phyloP scores from a whole-genome alignment of 1,140 invertebrate species.

The Lordiphosa mommai region DNA sequence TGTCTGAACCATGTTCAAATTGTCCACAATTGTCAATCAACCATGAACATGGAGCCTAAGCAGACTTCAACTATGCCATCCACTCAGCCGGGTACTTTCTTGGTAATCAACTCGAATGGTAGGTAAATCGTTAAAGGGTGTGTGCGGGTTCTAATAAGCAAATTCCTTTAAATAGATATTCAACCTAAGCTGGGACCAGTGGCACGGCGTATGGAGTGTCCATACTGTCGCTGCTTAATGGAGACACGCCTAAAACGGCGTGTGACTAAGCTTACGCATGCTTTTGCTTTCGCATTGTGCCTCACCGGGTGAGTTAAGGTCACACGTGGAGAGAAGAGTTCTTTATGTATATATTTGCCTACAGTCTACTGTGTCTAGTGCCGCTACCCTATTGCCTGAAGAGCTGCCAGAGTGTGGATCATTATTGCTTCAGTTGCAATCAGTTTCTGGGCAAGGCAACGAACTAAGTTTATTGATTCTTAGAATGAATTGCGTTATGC shows the following conservation, averaged over 20 bases:
- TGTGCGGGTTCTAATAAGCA: not conserved
- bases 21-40: not conserved
- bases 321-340: not conserved
- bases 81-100: not conserved
- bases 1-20: no score
- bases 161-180: not conserved
- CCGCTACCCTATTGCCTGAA: constrained; percentile 84
- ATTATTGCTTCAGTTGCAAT: constrained; percentile 84
- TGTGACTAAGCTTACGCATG: constrained; percentile 30
- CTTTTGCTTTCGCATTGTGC: constrained; percentile 28
- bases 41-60: not conserved
- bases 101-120: constrained; percentile 23
- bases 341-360: not conserved
- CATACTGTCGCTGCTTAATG: constrained; percentile 17
- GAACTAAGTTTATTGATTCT: constrained; percentile 10
- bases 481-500: no score
- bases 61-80: not conserved
- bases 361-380: constrained; percentile 56
- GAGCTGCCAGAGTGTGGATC: constrained; percentile 83
- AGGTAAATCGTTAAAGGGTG: not conserved
- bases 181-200: constrained; percentile 11
- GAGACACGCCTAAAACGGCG: constrained; percentile 22
- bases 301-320: constrained; percentile 23
- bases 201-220: constrained; percentile 26
- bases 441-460: constrained; percentile 82